A percentile compares a stretch with the other conserved stretches of the same genome.
These are phyloP conservation scores for Hirtodrosophila histrioides DNA, from an alignment of 2,888 invertebrate species.

Conservation along the genomic window DNA sequence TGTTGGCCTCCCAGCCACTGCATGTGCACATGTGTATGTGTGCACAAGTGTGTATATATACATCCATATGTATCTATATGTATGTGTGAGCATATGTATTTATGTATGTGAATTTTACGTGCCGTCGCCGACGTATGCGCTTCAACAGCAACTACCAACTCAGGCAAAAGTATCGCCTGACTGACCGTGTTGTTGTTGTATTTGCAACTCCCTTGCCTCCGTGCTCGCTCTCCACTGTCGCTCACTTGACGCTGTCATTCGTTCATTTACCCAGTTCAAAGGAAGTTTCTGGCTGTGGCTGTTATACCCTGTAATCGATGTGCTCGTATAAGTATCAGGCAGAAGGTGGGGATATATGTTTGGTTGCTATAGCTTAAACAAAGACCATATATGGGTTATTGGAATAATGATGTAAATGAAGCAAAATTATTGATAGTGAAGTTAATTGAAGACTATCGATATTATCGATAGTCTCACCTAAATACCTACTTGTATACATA, in stretches of 20 bases:
- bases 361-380: too few species aligned
- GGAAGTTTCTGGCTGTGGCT: slow-evolving; percentile 40
- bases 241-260: slow-evolving; percentile 17
- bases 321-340: neutral
- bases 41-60: neutral
- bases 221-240: slow-evolving; percentile 1
- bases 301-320: slow-evolving; percentile 14
- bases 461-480: too few species aligned
- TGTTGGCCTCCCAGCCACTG: slow-evolving; percentile 21
- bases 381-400: too few species aligned
- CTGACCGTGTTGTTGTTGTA: slow-evolving; percentile 15
- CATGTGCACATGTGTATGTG: slow-evolving; percentile 3
- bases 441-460: too few species aligned
- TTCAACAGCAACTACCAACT: slow-evolving; percentile 8
- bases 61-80: neutral
- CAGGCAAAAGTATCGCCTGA: slow-evolving; percentile 32
- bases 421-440: too few species aligned
- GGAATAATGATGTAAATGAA: too few species aligned
- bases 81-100: neutral
- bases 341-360: too few species aligned
- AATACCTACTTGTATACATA: too few species aligned
- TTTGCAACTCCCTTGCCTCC: slow-evolving; percentile 27
- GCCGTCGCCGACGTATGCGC: slow-evolving; percentile 41
- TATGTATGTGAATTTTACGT: slow-evolving; percentile 35
- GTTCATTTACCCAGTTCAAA: slow-evolving; percentile 40